Conservation (phyloP, 2,113 vertebrate genomes). For the Coturnix japonica region DNA sequence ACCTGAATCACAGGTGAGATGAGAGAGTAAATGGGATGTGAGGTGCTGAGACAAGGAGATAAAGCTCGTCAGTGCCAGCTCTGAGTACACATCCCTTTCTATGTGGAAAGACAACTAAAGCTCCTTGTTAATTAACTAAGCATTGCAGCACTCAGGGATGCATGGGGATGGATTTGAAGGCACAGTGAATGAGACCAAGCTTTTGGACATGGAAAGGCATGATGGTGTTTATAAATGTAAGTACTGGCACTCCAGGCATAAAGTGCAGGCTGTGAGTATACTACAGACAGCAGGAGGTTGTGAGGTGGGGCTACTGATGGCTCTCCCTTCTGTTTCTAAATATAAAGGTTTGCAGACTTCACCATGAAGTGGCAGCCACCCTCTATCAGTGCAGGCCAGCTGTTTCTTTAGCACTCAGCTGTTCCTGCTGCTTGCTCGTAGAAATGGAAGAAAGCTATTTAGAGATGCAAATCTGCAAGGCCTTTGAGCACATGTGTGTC, state of each 20-base stretch:
- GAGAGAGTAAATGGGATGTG: slow-evolving; percentile 9
- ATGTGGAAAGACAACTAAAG: neutral
- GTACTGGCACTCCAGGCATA: neutral
- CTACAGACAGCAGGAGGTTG: neutral
- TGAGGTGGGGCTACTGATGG: slow-evolving; percentile 31
- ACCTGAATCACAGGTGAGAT: slow-evolving; percentile 1
- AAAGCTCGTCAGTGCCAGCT: neutral
- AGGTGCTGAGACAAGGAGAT: neutral
- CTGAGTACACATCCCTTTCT: neutral
- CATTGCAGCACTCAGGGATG: neutral
- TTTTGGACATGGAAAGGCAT: neutral
- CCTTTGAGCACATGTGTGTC: neutral
- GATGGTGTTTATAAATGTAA: neutral
- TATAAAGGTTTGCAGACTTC: slow-evolving; percentile 47
- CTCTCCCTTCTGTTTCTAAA: slow-evolving; percentile 51
- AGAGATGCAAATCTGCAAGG: slow-evolving; percentile 41
- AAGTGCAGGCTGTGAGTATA: neutral
- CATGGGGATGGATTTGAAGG: neutral
- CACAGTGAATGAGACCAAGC: neutral
- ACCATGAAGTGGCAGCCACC: slow-evolving; percentile 18
- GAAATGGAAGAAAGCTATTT: slow-evolving; percentile 65
- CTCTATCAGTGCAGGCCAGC: slow-evolving; percentile 63
- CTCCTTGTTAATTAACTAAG: neutral
- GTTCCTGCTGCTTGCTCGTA: neutral
- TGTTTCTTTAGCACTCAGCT: slow-evolving; percentile 55